A percentile compares a stretch with the other conserved stretches of the same genome.
Evolutionary conservation across 2,797 vertebrate species (phyloP).

Genomic region (Dicrostonyx torquatus): DNA sequence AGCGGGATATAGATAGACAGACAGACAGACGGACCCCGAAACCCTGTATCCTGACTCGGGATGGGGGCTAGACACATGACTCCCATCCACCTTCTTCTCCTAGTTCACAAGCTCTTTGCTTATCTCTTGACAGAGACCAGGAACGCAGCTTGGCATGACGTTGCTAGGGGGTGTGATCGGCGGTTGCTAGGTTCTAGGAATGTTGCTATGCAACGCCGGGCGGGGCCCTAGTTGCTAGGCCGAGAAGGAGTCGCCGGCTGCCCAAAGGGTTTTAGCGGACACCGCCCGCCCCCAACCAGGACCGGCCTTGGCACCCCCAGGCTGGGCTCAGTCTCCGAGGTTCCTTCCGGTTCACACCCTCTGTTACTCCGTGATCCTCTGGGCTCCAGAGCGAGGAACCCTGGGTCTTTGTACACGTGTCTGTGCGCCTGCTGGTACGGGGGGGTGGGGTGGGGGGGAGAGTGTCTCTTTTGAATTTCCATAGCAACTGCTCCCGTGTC

Average conservation of each 20-base stretch:
- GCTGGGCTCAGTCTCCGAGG: neutral
- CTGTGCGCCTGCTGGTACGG: slow-evolving; percentile 18
- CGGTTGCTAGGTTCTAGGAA: slow-evolving; percentile 64
- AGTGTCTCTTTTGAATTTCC: slow-evolving; percentile 65
- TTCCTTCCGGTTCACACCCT: slow-evolving; percentile 62
- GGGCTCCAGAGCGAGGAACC: slow-evolving; percentile 57
- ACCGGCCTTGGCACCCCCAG: neutral
- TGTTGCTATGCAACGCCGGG: slow-evolving; percentile 76
- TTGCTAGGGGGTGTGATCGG: slow-evolving; percentile 75
- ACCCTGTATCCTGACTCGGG: neutral
- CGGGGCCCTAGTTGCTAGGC: slow-evolving; percentile 64
- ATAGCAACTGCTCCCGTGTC: slow-evolving; percentile 70
- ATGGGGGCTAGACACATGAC: neutral
- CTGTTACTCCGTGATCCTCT: slow-evolving; percentile 47
- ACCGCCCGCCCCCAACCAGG: neutral
- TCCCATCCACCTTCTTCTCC: neutral
- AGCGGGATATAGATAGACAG: neutral
- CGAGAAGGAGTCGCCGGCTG: neutral
- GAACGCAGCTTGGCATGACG: neutral
- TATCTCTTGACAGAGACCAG: neutral
- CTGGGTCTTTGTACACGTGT: slow-evolving; percentile 66
- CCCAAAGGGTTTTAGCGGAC: slow-evolving; percentile 2
- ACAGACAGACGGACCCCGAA: neutral
- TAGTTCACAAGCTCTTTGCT: neutral
- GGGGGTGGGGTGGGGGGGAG: neutral